Evolutionary conservation across 2,888 invertebrate species (phyloP).

Genomic region (Hyposoter didymator): DNA sequence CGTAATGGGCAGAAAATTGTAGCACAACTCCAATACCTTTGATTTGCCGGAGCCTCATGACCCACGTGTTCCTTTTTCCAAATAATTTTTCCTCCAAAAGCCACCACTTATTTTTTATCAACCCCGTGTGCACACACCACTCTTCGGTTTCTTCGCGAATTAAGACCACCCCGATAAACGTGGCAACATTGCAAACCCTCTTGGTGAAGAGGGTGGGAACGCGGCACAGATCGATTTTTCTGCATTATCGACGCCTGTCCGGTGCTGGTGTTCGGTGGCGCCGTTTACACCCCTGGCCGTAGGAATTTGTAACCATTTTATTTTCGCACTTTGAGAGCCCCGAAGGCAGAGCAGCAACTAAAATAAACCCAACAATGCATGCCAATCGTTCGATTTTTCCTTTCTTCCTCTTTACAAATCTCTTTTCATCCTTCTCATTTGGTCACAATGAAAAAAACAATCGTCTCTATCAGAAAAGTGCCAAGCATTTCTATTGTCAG

Average conservation of each 20-base stretch:
- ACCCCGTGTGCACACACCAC: conserved; percentile 58
- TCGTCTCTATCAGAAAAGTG: conserved; percentile 4
- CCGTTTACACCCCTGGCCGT: conserved; percentile 45
- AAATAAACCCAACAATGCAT: conserved; percentile 70
- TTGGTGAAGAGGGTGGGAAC: not conserved
- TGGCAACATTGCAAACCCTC: conserved; percentile 73
- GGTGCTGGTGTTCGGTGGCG: conserved; percentile 66
- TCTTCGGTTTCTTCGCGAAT: conserved; percentile 65
- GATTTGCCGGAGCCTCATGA: conserved; percentile 70
- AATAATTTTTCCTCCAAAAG: conserved; percentile 60
- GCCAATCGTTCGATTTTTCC: conserved; percentile 34
- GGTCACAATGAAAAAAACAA: conserved; percentile 43
- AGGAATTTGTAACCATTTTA: conserved; percentile 70
- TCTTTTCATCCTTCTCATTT: conserved; percentile 60
- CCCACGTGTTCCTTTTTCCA: conserved; percentile 66
- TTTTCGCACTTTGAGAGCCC: conserved; percentile 52
- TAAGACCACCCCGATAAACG: conserved; percentile 63
- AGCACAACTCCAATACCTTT: conserved; percentile 65
- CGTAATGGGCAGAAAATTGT: not conserved
- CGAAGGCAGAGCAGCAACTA: conserved; percentile 65
- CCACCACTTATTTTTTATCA: conserved; percentile 68
- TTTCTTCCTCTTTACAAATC: conserved; percentile 2
- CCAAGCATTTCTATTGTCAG: conserved; percentile 8
- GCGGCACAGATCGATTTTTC: conserved; percentile 68
- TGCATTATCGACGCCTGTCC: conserved; percentile 70